phyloP scores from a whole-genome alignment of 2,113 vertebrate genomes.

The Micromys minutus region DNA sequence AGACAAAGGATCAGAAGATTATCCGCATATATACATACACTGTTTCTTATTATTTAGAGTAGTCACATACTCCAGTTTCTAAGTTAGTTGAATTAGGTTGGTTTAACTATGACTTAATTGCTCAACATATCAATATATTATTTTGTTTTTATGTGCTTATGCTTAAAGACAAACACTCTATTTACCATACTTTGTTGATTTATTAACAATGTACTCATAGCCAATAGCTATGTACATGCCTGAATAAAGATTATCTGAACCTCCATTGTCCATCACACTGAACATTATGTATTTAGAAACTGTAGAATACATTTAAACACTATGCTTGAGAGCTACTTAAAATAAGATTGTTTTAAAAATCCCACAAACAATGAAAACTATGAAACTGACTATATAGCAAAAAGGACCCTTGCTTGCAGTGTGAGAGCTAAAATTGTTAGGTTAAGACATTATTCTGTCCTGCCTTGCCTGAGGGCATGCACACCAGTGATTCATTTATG shows the following conservation, averaged over 20 bases:
- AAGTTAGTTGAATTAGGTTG: slow-evolving; percentile 4
- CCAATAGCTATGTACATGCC: neutral
- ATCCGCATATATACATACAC: neutral
- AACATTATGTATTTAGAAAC: slow-evolving; percentile 6
- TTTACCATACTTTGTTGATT: slow-evolving; percentile 37
- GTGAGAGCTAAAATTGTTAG: neutral
- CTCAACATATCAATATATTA: neutral
- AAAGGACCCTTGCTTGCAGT: neutral
- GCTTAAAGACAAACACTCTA: neutral
- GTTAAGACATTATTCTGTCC: neutral
- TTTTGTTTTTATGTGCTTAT: slow-evolving; percentile 28
- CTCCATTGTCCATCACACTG: slow-evolving; percentile 18
- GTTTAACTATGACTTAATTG: neutral
- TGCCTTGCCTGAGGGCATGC: neutral
- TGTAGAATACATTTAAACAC: neutral
- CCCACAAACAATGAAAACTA: neutral
- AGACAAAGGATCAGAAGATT: neutral
- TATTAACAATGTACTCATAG: slow-evolving; percentile 42
- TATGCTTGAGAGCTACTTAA: slow-evolving; percentile 4
- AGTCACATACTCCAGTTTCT: neutral
- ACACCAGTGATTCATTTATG: neutral
- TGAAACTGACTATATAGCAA: neutral
- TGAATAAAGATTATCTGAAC: slow-evolving; percentile 28
- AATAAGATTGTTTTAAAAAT: neutral
- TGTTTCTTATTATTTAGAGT: slow-evolving; percentile 13